Percentiles rank a stretch among this genome's conserved stretches.
Evolutionary conservation across 2,113 vertebrate genomes (phyloP).

Genomic region (Paradisaea rubra): DNA sequence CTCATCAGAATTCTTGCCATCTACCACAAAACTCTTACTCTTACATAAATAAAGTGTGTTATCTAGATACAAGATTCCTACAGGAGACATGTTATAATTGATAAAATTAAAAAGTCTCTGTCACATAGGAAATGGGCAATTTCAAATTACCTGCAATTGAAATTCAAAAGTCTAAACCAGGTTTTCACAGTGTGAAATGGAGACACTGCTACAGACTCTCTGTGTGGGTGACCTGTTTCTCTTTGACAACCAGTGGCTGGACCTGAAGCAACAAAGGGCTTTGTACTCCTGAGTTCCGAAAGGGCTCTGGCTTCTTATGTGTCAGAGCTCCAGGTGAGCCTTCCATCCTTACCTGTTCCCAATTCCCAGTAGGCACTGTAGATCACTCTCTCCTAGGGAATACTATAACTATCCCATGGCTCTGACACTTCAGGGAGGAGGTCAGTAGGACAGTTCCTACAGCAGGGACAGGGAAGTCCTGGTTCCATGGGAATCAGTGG

Average conservation of each 20-base stretch:
- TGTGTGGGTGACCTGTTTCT: not conserved
- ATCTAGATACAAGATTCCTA: not conserved
- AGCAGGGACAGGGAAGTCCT: not conserved
- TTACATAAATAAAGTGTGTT: not conserved
- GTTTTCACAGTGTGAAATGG: not conserved
- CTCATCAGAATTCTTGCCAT: not conserved
- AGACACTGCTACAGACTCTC: not conserved
- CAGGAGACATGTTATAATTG: not conserved
- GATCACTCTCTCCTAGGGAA: not conserved
- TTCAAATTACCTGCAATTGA: not conserved
- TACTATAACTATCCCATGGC: accelerated
- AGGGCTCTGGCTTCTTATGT: not conserved
- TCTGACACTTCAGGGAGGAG: not conserved
- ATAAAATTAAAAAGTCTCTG: not conserved
- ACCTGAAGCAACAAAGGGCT: not conserved
- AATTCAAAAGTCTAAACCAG: not conserved
- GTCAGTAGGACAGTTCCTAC: not conserved
- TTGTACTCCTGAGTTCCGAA: not conserved
- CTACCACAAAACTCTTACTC: not conserved
- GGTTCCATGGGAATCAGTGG: not conserved
- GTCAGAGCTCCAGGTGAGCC: not conserved
- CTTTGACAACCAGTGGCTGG: not conserved
- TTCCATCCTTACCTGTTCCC: not conserved
- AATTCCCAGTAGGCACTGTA: not conserved
- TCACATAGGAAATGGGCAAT: not conserved